These are phyloP conservation scores for Physella acuta DNA, from an alignment of 1,140 invertebrate genomes.

Conservation along the genomic window DNA sequence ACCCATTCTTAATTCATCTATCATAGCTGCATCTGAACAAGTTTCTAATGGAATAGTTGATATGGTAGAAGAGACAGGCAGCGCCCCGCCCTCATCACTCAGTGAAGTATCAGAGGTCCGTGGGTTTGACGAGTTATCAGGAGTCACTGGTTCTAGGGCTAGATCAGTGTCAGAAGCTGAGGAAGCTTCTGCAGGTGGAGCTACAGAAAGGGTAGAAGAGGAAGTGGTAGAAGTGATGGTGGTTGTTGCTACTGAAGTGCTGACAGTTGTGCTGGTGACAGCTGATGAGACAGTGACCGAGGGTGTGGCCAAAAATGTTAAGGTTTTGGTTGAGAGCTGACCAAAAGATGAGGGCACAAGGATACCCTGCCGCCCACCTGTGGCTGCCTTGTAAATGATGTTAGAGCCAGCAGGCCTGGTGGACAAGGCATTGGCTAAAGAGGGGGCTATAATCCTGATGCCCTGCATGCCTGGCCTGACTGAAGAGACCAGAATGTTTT, in stretches of 20 bases:
- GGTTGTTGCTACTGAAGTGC: not conserved
- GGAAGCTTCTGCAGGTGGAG: too few species aligned
- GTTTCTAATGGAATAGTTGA: too few species aligned
- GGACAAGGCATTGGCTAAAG: not conserved
- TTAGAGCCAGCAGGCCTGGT: not conserved
- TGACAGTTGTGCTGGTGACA: not conserved
- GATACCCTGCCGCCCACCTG: not conserved
- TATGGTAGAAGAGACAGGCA: too few species aligned
- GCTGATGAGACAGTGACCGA: not conserved
- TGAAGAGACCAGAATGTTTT: conserved; percentile 21
- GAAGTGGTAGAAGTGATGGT: not conserved
- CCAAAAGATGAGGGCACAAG: not conserved
- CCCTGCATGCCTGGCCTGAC: not conserved
- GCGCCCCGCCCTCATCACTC: too few species aligned
- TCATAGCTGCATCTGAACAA: too few species aligned
- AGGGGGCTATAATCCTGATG: conserved; percentile 2
- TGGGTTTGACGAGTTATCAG: too few species aligned
- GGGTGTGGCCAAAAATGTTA: not conserved
- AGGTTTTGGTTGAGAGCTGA: not conserved
- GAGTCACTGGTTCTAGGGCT: too few species aligned
- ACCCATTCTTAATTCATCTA: not conserved
- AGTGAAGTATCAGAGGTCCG: too few species aligned
- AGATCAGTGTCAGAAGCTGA: too few species aligned
- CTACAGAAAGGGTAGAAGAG: not conserved
- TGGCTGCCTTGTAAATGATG: conserved; percentile 12